phyloP scores from a whole-genome alignment of 2,113 vertebrate genomes.

The Eublepharis macularius region DNA sequence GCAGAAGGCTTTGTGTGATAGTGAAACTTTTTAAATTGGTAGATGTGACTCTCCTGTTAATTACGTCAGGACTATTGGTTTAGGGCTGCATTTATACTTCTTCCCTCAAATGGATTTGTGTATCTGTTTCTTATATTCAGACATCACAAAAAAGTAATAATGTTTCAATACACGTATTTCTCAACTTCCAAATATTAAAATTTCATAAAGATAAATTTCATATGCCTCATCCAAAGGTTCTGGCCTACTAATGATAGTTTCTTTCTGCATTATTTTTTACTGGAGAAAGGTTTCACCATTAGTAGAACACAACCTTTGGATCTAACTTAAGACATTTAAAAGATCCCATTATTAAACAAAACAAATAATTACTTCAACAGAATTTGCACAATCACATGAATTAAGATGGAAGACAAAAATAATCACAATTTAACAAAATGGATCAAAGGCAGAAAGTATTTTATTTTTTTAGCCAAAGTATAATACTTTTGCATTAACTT shows the following conservation, averaged over 20 bases:
- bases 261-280: too few species aligned
- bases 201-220: background rate
- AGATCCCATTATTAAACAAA: background rate
- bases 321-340: background rate
- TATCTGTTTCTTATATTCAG: background rate
- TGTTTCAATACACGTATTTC: background rate
- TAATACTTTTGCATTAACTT: constrained; percentile 68
- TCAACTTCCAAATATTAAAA: background rate
- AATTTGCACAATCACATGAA: background rate
- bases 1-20: too few species aligned
- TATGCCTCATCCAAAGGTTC: too few species aligned
- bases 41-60: background rate
- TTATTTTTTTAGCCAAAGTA: constrained; percentile 65
- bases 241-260: too few species aligned
- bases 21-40: background rate
- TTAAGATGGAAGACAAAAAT: background rate
- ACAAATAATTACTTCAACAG: background rate
- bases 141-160: background rate
- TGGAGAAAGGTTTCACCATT: too few species aligned
- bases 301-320: too few species aligned
- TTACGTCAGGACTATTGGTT: background rate
- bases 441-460: constrained; percentile 65
- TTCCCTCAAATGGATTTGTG: background rate
- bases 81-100: background rate
- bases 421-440: background rate